Evolutionary conservation across 2,888 invertebrate genomes (phyloP).

Genomic region (Drosophila tanythrix): DNA sequence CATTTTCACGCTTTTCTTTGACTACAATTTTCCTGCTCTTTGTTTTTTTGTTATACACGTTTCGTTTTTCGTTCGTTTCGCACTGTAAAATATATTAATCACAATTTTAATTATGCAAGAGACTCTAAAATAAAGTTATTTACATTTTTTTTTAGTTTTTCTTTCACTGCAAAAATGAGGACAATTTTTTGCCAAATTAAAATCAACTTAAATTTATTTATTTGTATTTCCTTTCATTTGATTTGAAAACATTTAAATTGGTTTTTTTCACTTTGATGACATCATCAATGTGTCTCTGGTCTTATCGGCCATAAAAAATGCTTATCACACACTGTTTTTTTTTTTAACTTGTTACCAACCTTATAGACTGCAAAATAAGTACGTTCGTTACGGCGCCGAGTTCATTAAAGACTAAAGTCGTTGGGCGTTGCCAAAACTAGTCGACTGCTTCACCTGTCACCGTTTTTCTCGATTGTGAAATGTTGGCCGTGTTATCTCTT

Average conservation of each 20-base stretch:
- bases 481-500: conserved; percentile 55
- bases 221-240: conserved; percentile 18
- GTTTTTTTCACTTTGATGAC: conserved; percentile 71
- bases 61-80: conserved; percentile 50
- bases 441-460: conserved; percentile 57
- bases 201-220: conserved; percentile 1
- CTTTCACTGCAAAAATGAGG: background rate
- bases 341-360: conserved; percentile 50
- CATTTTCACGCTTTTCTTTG: conserved; percentile 60
- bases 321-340: conserved; percentile 48
- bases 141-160: background rate
- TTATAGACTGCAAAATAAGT: conserved; percentile 61
- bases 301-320: conserved; percentile 59
- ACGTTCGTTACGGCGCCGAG: conserved; percentile 79
- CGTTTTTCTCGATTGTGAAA: conserved; percentile 72
- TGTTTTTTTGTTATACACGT: conserved; percentile 26
- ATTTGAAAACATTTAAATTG: conserved; percentile 8
- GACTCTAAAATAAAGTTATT: conserved; percentile 14
- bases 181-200: background rate
- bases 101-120: conserved; percentile 32
- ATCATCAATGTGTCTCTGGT: conserved; percentile 64
- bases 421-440: conserved; percentile 64
- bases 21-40: conserved; percentile 15
- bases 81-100: conserved; percentile 56
- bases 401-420: conserved; percentile 78